Percentiles rank a stretch among this genome's conserved stretches.
Evolutionary conservation across 2,797 vertebrate species (phyloP).

Genomic region (Lophotriccus pileatus): DNA sequence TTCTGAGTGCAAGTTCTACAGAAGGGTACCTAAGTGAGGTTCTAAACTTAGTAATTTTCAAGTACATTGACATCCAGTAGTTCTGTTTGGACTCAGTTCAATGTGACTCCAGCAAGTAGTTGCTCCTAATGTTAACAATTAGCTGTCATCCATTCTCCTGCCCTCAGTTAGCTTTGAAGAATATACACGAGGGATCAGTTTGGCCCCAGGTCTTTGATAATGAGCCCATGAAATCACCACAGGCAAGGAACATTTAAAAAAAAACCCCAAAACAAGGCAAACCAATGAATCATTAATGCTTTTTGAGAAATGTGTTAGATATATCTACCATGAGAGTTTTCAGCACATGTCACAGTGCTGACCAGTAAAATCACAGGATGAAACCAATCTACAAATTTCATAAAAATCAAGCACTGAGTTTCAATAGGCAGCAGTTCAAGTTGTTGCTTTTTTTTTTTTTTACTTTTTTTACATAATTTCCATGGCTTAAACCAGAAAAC

Average conservation of each 20-base stretch:
- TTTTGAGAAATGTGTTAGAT: slow-evolving; percentile 11
- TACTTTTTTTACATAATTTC: not conserved
- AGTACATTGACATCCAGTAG: not conserved
- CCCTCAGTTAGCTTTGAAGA: not conserved
- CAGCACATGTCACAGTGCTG: not conserved
- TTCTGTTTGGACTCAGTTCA: not conserved
- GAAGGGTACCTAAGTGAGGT: not conserved
- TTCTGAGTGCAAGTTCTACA: not conserved
- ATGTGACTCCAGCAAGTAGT: not conserved
- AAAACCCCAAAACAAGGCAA: not conserved
- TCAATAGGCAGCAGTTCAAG: slow-evolving; percentile 30
- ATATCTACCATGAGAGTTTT: slow-evolving; percentile 8
- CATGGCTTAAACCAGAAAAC: not conserved
- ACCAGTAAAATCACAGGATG: slow-evolving; percentile 22
- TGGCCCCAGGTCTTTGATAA: not conserved
- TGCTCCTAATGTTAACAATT: not conserved
- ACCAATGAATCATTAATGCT: slow-evolving; percentile 20
- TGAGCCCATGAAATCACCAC: not conserved
- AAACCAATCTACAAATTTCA: slow-evolving; percentile 32
- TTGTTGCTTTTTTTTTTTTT: not conserved
- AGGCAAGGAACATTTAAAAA: not conserved
- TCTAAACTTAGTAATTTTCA: not conserved
- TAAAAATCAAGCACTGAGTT: slow-evolving; percentile 14
- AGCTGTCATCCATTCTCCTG: not conserved
- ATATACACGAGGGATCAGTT: not conserved